A percentile compares a stretch with the other conserved stretches of the same genome.
These are phyloP conservation scores for Blomia tropicalis DNA, from an alignment of 2,888 invertebrate species.

Conservation along the genomic window DNA sequence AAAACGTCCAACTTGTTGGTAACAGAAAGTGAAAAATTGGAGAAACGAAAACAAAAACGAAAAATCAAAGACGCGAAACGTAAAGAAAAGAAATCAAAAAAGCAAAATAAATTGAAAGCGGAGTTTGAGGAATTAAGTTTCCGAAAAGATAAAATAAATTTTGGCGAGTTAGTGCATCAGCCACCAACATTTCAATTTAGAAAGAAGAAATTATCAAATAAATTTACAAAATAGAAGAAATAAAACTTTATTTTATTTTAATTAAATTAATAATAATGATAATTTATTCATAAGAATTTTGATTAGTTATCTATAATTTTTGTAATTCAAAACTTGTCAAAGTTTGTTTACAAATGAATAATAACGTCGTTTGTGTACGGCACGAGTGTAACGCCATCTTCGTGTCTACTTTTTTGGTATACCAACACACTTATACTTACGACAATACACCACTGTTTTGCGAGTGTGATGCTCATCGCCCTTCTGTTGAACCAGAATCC, in stretches of 20 bases:
- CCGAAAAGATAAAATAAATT: not conserved
- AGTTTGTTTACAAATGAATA: too few relatives aligned
- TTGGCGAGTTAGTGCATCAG: constrained; percentile 21
- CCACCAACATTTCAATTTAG: constrained; percentile 16
- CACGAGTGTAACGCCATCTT: not conserved
- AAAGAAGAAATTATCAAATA: not conserved
- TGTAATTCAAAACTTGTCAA: too few relatives aligned
- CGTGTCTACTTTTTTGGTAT: too few relatives aligned
- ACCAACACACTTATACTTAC: too few relatives aligned
- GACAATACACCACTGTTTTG: too few relatives aligned
- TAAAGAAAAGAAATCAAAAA: constrained; percentile 4
- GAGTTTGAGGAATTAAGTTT: not conserved
- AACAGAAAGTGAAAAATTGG: not conserved
- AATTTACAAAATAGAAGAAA: not conserved
- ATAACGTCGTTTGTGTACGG: not conserved
- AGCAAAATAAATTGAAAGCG: not conserved
- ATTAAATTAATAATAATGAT: not conserved
- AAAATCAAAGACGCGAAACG: constrained; percentile 17
- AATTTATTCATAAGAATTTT: not conserved
- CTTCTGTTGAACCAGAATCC: too few relatives aligned
- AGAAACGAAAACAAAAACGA: not conserved
- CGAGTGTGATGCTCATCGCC: too few relatives aligned
- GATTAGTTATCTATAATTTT: too few relatives aligned
- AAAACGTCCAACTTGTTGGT: too few relatives aligned
- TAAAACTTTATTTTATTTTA: not conserved